Percentiles rank a stretch among this genome's conserved stretches.
phyloP scores from a whole-genome alignment of 2,888 invertebrate genomes.

The Drosophila prolongata region DNA sequence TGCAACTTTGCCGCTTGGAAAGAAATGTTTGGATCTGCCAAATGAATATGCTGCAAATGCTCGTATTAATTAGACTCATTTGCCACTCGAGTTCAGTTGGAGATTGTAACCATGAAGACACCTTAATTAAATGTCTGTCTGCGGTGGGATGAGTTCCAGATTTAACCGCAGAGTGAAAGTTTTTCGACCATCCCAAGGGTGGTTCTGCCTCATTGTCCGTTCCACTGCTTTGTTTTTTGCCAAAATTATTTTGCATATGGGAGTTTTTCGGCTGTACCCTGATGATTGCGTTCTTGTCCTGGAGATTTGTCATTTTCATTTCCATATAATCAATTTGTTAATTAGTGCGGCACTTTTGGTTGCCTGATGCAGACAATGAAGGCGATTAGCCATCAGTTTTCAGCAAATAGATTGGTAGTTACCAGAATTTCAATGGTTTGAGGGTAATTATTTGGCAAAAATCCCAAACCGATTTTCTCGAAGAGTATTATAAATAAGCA shows the following conservation, averaged over 20 bases:
- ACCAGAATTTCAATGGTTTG: neutral
- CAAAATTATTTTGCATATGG: conserved; percentile 76
- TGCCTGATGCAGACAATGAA: conserved; percentile 52
- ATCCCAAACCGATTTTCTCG: too few species aligned
- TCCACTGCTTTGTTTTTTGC: conserved; percentile 42
- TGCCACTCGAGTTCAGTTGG: conserved; percentile 62
- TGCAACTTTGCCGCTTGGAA: neutral
- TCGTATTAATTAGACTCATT: conserved; percentile 84
- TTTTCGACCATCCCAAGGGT: conserved; percentile 58
- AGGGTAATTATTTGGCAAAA: conserved; percentile 12
- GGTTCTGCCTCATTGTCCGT: conserved; percentile 31
- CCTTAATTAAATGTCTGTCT: conserved; percentile 83
- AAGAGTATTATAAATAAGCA: too few species aligned
- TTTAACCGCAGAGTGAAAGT: conserved; percentile 65
- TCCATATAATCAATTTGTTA: conserved; percentile 83
- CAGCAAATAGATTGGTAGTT: neutral
- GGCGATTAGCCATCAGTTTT: conserved; percentile 56
- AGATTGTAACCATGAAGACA: conserved; percentile 80
- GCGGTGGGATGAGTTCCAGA: conserved; percentile 58
- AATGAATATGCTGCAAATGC: conserved; percentile 82
- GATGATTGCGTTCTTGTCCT: conserved; percentile 43
- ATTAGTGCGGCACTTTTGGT: conserved; percentile 75
- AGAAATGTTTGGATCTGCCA: conserved; percentile 16
- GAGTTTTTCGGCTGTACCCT: conserved; percentile 50
- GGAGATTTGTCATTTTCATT: conserved; percentile 78